Percentiles rank a stretch among this genome's conserved stretches.
Evolutionary conservation across 2,113 vertebrate species (phyloP).

Genomic region (Engraulis encrasicolus): DNA sequence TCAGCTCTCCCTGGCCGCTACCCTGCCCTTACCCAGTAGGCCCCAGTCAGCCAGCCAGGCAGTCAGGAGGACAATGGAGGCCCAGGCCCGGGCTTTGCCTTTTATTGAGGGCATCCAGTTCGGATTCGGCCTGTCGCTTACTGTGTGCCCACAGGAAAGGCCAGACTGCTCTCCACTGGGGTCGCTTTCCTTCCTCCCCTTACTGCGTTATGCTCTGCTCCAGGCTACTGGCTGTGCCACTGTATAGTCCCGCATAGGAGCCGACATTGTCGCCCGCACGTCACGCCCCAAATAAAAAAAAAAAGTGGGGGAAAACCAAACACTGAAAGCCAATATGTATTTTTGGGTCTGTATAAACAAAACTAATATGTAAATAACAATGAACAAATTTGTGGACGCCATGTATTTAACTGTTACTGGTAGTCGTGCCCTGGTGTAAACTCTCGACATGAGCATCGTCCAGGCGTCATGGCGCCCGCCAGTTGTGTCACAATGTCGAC

Average conservation of each 20-base stretch:
- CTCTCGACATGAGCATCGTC: background rate
- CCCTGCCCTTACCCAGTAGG: conserved; percentile 7
- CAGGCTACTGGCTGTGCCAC: background rate
- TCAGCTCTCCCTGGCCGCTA: background rate
- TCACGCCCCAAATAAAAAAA: background rate
- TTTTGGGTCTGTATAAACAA: background rate
- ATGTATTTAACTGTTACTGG: background rate
- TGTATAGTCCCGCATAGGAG: background rate
- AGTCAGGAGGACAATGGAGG: conserved; percentile 15
- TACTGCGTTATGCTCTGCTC: background rate
- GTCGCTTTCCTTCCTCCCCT: background rate
- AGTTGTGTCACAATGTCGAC: background rate
- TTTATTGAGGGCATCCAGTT: conserved; percentile 17
- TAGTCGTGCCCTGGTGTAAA: background rate
- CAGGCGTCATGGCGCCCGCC: conserved; percentile 1
- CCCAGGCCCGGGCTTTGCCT: background rate
- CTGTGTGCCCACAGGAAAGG: conserved; percentile 10
- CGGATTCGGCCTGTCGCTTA: background rate
- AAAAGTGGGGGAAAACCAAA: background rate
- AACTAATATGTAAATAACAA: background rate
- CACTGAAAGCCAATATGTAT: background rate
- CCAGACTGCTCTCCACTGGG: background rate
- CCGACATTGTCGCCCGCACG: background rate
- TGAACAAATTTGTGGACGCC: background rate
- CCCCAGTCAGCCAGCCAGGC: no score